phyloP scores from a whole-genome alignment of 2,113 vertebrate species.

The Pygoscelis antarcticus region DNA sequence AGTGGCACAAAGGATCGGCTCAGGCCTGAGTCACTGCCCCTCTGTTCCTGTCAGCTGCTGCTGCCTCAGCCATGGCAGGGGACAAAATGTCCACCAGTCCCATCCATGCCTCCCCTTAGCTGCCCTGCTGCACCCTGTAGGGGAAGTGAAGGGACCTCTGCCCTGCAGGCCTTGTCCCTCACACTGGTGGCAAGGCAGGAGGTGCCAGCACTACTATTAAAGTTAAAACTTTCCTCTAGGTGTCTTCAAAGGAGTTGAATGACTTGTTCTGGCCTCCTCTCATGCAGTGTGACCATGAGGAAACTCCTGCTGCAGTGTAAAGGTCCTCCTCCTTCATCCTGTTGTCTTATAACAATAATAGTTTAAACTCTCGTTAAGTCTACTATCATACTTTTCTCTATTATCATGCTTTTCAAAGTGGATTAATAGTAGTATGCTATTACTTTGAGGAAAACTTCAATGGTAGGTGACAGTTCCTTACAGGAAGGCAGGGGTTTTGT shows the following conservation, averaged over 20 bases:
- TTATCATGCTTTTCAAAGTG: neutral
- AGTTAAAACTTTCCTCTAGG: neutral
- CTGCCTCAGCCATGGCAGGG: neutral
- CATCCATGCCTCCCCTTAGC: rapidly evolving
- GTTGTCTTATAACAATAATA: neutral
- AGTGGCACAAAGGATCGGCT: neutral
- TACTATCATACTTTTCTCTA: neutral
- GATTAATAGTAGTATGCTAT: neutral
- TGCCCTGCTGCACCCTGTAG: neutral
- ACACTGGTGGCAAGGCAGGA: neutral
- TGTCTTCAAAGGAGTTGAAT: neutral
- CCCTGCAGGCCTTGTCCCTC: neutral
- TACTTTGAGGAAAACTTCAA: neutral
- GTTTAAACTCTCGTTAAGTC: neutral
- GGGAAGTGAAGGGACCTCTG: neutral
- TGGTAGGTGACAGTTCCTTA: neutral
- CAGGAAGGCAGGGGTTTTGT: neutral
- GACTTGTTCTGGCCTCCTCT: neutral
- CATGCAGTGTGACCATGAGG: neutral
- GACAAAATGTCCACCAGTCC: neutral
- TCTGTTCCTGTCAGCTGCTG: neutral
- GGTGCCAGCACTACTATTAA: neutral
- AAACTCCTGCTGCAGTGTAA: neutral
- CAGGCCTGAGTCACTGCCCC: neutral
- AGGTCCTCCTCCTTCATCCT: neutral